Percentiles rank a stretch among this genome's conserved stretches.
Evolutionary conservation across 1,140 invertebrate species (phyloP).

Genomic region (Nautilus pompilius): DNA sequence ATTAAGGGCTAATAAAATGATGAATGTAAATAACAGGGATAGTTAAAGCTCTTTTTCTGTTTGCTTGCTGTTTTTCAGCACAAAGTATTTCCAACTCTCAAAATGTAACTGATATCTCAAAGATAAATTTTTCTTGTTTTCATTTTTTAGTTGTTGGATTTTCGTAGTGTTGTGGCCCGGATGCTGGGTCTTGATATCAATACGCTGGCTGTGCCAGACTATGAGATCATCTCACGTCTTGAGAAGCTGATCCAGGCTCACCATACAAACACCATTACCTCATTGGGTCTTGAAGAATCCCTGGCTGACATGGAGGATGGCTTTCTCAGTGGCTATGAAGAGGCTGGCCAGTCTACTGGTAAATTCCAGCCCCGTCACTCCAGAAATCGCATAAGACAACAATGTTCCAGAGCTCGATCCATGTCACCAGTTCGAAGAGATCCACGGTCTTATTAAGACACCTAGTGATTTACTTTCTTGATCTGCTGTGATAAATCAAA

Average conservation of each 20-base stretch:
- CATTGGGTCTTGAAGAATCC: constrained; percentile 44
- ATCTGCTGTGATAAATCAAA: no score
- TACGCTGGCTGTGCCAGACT: constrained; percentile 53
- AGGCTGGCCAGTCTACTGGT: constrained; percentile 21
- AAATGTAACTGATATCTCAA: no score
- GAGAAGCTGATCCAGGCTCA: constrained; percentile 54
- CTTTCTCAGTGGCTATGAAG: constrained; percentile 29
- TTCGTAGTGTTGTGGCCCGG: constrained; percentile 49
- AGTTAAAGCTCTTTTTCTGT: no score
- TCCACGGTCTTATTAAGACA: constrained; percentile 37
- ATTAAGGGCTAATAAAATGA: no score
- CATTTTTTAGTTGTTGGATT: constrained; percentile 50
- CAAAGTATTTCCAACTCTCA: no score
- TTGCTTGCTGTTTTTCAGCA: no score
- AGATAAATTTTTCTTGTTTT: constrained; percentile 15
- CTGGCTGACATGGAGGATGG: constrained; percentile 48
- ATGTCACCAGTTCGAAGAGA: constrained; percentile 38
- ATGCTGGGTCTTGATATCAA: constrained; percentile 55
- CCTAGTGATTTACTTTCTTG: not conserved
- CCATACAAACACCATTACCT: constrained; percentile 41
- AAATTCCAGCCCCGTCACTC: constrained; percentile 23
- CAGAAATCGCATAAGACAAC: constrained; percentile 32
- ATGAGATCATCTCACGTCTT: constrained; percentile 53
- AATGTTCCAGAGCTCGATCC: constrained; percentile 25
- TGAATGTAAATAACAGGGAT: no score